Conservation (phyloP, 2,113 vertebrate species). For the Alethe diademata region DNA sequence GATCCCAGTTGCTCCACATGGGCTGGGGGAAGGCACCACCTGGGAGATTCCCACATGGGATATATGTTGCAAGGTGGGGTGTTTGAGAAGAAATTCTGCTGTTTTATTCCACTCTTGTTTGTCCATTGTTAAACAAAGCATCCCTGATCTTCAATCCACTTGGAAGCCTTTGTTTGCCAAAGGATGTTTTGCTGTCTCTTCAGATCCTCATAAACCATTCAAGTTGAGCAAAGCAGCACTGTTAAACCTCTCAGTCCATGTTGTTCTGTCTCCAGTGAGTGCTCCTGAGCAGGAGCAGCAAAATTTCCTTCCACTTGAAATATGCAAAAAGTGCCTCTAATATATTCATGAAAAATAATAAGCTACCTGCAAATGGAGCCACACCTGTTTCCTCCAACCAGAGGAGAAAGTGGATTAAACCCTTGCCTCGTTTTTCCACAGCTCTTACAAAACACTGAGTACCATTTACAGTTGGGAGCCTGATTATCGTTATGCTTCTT, state of each 20-base stretch:
- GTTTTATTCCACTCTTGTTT: background rate
- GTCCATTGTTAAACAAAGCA: background rate
- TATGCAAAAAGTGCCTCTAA: background rate
- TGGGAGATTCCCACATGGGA: background rate
- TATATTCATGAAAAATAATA: conserved; percentile 10
- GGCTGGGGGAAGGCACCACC: background rate
- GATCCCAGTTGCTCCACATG: background rate
- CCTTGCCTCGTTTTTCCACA: background rate
- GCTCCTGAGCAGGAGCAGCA: background rate
- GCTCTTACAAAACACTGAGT: conserved; percentile 3
- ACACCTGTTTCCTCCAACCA: conserved; percentile 18
- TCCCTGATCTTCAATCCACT: background rate
- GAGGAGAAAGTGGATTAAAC: conserved; percentile 26
- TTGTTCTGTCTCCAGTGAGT: background rate
- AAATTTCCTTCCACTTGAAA: background rate
- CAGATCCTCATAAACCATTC: background rate
- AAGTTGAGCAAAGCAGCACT: background rate
- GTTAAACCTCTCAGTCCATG: background rate
- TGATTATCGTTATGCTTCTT: conserved; percentile 48
- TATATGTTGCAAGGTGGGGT: background rate
- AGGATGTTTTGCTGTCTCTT: background rate
- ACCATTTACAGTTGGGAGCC: background rate
- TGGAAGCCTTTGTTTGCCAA: background rate
- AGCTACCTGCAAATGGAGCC: conserved; percentile 7
- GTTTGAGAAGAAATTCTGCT: background rate